Evolutionary conservation across 2,888 invertebrate species (phyloP).

Genomic region (Luperina testacea): DNA sequence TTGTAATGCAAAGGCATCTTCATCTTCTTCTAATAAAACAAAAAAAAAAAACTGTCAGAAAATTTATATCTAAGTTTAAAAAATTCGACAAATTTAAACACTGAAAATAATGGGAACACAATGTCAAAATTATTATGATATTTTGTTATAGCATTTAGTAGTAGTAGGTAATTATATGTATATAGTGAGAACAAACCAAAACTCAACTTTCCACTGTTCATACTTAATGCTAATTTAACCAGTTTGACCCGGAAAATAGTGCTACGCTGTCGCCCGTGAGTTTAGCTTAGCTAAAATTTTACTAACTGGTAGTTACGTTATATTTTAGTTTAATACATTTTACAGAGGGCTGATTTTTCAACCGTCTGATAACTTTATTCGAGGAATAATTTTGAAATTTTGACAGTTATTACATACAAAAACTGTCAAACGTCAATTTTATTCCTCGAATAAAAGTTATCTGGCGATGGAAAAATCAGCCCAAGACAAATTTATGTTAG

Average conservation of each 20-base stretch:
- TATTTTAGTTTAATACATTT: conserved; percentile 10
- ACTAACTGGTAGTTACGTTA: neutral
- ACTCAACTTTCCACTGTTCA: conserved; percentile 26
- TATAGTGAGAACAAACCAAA: conserved; percentile 1
- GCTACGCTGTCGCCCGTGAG: neutral
- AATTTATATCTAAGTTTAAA: neutral
- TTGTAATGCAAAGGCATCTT: no score
- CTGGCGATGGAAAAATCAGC: no score
- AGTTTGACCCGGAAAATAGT: conserved; percentile 49
- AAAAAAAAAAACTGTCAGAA: neutral
- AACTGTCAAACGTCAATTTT: no score
- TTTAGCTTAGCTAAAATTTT: conserved; percentile 22
- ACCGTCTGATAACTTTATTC: no score
- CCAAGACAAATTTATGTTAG: neutral
- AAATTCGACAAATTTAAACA: neutral
- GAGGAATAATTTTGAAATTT: no score
- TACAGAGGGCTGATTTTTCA: no score
- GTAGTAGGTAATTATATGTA: neutral
- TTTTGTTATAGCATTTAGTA: neutral
- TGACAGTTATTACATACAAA: no score
- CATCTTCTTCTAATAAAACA: neutral
- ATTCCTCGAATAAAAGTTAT: no score
- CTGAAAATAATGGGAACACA: neutral
- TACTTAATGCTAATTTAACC: conserved; percentile 44
- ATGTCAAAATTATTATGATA: neutral